Evolutionary conservation across 1,140 invertebrate genomes (phyloP), one percentile per base, ranked within the genome.

Genomic region (Hermetia illucens): DNA sequence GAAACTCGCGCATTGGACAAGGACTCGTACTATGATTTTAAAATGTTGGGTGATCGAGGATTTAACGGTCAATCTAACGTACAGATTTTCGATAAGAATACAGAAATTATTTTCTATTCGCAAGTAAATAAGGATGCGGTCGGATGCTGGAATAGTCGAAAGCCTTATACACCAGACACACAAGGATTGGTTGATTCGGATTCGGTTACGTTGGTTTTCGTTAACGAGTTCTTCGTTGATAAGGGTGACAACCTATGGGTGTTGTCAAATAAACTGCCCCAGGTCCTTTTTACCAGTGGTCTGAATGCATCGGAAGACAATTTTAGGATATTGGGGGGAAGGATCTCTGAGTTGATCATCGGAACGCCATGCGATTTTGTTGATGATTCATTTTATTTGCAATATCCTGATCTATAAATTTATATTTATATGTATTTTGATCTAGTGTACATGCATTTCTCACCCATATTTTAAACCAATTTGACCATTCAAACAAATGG

Each of bases 31-130:
- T 70, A 77, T 44, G 71, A 78, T 43, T 84, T 78, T 52, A 73
- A 76, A 61, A 50, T 71, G 22, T 57, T 83, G 16, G 82, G 81
- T 2, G 77, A 75, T 42, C 66, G 79, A 31, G 81, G 79, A 20
- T 66, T 66, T 29, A 72, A 74, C 45, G 73, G 74, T 1, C 81
- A 86, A 51, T 75, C 79, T 12, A 78, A 78, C 4, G 74, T 78
- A 1, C 79, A 79, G 34, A 79, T 72, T 46, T 67, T 78, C 39
- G 77, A 84, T 46, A 68, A 72, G 21, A 71, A 73, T 34, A 77
- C 72, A 1, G 74, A 71, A 6, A 74, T 82, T 8, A 62, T 84
- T 1, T 80, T 86, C 52, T 86, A 83, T 49, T 76, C 79, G 6
- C 72, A 82, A 51, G 69, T 81, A 19, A 74, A 75, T 51, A 59